phyloP scores from a whole-genome alignment of 2,797 vertebrate genomes.

The Gila robusta region DNA sequence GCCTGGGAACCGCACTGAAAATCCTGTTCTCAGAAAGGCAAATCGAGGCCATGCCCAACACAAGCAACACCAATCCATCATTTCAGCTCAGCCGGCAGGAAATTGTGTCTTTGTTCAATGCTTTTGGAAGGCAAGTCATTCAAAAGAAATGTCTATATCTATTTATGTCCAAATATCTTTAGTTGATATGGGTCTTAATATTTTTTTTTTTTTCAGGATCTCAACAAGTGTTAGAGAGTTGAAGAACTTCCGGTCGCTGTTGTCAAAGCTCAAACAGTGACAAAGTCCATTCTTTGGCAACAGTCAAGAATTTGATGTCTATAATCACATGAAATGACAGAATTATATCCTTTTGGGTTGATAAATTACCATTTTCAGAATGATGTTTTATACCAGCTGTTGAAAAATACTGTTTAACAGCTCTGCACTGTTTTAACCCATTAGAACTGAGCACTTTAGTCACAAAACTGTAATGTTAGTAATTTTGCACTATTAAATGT shows the following conservation, averaged over 20 bases:
- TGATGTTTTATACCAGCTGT: neutral
- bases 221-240: constrained; percentile 92
- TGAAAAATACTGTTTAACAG: neutral
- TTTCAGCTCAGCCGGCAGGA: constrained; percentile 93
- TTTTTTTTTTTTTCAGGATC: constrained; percentile 76
- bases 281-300: neutral
- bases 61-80: constrained; percentile 72
- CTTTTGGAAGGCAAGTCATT: constrained; percentile 88
- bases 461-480: neutral
- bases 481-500: neutral
- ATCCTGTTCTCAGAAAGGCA: constrained; percentile 92
- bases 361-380: neutral
- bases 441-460: neutral
- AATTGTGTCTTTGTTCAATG: constrained; percentile 91
- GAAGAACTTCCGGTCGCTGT: constrained; percentile 84
- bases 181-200: constrained; percentile 10
- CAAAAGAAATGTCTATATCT: neutral
- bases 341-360: neutral
- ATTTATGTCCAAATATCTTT: neutral
- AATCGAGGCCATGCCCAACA: constrained; percentile 85
- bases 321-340: neutral
- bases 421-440: neutral
- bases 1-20: constrained; percentile 92
- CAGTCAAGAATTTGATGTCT: neutral
- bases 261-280: constrained; percentile 71